Evolutionary conservation across 2,113 vertebrate genomes (phyloP), one percentile per base, ranked within the genome.

Genomic region (Camelus bactrianus): DNA sequence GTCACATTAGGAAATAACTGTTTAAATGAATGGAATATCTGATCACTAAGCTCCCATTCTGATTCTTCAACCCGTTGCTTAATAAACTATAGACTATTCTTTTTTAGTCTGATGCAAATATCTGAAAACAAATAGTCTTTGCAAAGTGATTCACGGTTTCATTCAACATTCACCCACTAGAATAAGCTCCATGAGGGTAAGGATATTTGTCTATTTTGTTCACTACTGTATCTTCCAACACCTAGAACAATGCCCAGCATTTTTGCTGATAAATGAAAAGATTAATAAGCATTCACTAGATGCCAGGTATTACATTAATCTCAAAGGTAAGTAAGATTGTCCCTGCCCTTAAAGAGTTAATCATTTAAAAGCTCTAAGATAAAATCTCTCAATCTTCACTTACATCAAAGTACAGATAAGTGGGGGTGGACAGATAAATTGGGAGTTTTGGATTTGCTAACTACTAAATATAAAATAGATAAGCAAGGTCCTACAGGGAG

Each of bases 311-410:
- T 80, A 73, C 60, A 15, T 35, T 89, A 80, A 69, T 89, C 32
- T 86, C 81, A 87, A 92, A 93, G 67, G 16, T 81, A 91, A 92
- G 22, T 67, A 88, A 85, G 35, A 58, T 0, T 52, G 22, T n/a
- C 26, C 50, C 22, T 77, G 48, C 35, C 38, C 48, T 89, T 75
- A n/a, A 81, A 58, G 58, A 82, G 2, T 73, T 60, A 35, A 91
- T 7, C 65, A 70, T 24, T 92, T 65, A 92, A 85, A 93, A n/a
- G 13, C 26, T 96, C 38, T 56, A 60, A 95, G 93, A 94, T 69
- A 60, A 95, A 94, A 93, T 75, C 35, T 85, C 65, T 86, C 62
- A 2, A 35, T 72, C 48, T 72, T 91, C 30, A 65, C 56, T 15
- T 67, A 32, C 8, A 87, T 79, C 76, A 32, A 77, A 91, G 26